Evolutionary conservation across 2,888 invertebrate genomes (phyloP).

Genomic region (Amphimallon solstitiale): DNA sequence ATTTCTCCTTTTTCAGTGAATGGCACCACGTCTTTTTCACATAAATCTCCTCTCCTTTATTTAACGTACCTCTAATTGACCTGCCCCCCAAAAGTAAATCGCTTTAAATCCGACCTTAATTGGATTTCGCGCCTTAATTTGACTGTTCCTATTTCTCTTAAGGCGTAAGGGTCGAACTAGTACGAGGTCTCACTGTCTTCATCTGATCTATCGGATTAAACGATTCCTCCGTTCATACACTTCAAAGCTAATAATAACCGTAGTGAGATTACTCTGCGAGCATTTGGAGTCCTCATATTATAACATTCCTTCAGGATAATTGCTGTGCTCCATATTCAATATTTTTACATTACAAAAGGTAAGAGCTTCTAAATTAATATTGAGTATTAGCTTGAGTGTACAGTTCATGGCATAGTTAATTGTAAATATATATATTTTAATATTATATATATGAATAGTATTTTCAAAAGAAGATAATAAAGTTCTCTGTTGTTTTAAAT

Average conservation of each 20-base stretch:
- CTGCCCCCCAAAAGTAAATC: slow-evolving; percentile 24
- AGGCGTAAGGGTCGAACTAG: slow-evolving; percentile 10
- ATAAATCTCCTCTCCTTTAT: slow-evolving; percentile 29
- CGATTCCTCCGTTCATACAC: not conserved
- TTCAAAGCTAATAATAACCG: slow-evolving; percentile 6
- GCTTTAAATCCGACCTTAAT: slow-evolving; percentile 28
- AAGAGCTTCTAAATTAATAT: too few species aligned
- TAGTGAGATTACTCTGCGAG: not conserved
- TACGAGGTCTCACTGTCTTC: not conserved
- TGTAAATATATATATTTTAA: too few species aligned
- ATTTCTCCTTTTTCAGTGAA: not conserved
- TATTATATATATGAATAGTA: too few species aligned
- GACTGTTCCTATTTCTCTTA: slow-evolving; percentile 20
- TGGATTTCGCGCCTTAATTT: slow-evolving; percentile 30
- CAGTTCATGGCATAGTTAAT: too few species aligned
- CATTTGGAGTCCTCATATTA: too few species aligned
- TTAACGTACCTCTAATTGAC: slow-evolving; percentile 31
- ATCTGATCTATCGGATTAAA: slow-evolving; percentile 5
- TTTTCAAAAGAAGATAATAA: too few species aligned
- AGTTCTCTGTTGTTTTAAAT: too few species aligned
- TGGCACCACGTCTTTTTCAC: slow-evolving; percentile 5
- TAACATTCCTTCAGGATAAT: too few species aligned
- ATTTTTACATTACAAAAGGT: too few species aligned
- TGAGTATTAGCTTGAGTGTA: too few species aligned
- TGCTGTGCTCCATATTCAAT: too few species aligned